Base-by-base conservation (phyloP, 2,888 invertebrate species). In the Endotricha flammealis region DNA sequence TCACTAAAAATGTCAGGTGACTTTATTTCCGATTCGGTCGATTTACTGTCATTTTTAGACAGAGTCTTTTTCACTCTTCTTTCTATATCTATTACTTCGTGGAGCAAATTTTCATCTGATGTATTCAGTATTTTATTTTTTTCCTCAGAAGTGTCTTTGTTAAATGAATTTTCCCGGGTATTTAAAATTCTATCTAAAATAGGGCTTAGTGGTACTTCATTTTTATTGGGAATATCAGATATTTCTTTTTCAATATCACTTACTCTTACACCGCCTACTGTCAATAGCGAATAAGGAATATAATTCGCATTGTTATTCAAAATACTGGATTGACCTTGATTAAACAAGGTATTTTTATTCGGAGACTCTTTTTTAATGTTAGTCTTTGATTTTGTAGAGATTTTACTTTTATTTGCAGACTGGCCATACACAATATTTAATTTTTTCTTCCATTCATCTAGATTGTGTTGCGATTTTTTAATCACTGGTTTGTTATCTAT, bases 231-330 rank as follows among this genome's bases (percentile, higher is more conserved):
- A 11, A 79, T 51, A 42, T 72, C 48, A 7, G 64, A 62, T 57
- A 83, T 62, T 70, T 85, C 82, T 49, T 53, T 73, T 57, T 86
- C 83, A 38, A 86, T 71, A 35, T 86, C 85, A 50, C 78, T 76
- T 1, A 71, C 70, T 46, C 56, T 68, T 6, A 70, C 78, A 30
- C 87, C 87, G 11, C 87, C 87, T 44, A 87, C 44, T 9, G 87
- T 87, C 39, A 88, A 57, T 51, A 81, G 67, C 7, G 83, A 72
- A 57, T 88, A 88, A 1, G 87, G 87, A 50, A 88, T 82, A 46
- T 88, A 88, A 31, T 81, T 77, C 8, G 59, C 42, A 41, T 77
- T 79, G 41, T 77, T 79, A 43, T 79, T 80, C 12, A 70, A 48
- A 1, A 32, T 41, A 29, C 32, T 42, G 3, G 44, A 30, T 35